phyloP scores from a whole-genome alignment of 53 echinoderm and acorn worm genomes.

The Holothuria leucospilota region DNA sequence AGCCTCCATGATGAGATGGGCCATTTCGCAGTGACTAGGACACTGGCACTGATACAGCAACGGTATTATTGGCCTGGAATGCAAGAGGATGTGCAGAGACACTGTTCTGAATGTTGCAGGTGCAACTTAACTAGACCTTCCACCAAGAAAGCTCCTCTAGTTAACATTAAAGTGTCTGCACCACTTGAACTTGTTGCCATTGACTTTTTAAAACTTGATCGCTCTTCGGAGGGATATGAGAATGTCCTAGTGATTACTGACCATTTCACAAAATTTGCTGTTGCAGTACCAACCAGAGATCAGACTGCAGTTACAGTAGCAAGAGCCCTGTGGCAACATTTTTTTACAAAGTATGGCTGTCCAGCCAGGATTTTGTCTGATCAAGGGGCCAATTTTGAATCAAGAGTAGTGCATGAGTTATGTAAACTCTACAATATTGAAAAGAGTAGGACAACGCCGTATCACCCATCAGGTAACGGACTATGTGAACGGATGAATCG shows the following conservation, averaged over 20 bases:
- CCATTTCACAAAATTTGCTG: conserved; percentile 50
- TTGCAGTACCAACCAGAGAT: conserved; percentile 56
- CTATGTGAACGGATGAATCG: conserved; percentile 52
- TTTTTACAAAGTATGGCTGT: conserved; percentile 46
- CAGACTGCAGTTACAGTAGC: conserved; percentile 60
- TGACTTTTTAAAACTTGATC: conserved; percentile 54
- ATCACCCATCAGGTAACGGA: conserved; percentile 46
- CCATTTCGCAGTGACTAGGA: conserved; percentile 44
- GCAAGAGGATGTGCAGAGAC: conserved; percentile 11
- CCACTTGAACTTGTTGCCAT: conserved; percentile 55
- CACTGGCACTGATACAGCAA: conserved; percentile 26
- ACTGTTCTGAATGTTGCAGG: conserved; percentile 17
- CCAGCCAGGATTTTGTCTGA: conserved; percentile 52
- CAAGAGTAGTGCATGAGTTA: conserved; percentile 14
- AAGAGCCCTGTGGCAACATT: conserved; percentile 41
- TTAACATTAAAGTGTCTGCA: conserved; percentile 31
- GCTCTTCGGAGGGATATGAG: conserved; percentile 42
- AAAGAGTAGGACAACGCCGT: conserved; percentile 40
- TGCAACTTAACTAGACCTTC: conserved; percentile 42
- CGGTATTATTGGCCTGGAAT: conserved; percentile 51
- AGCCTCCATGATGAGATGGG: conserved; percentile 41
- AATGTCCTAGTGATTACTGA: conserved; percentile 62
- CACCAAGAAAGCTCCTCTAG: conserved; percentile 33
- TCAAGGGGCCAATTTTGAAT: conserved; percentile 60
- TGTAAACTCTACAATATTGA: conserved; percentile 31